Evolutionary conservation across 2,888 invertebrate genomes (phyloP).

Genomic region (Pteria penguin): DNA sequence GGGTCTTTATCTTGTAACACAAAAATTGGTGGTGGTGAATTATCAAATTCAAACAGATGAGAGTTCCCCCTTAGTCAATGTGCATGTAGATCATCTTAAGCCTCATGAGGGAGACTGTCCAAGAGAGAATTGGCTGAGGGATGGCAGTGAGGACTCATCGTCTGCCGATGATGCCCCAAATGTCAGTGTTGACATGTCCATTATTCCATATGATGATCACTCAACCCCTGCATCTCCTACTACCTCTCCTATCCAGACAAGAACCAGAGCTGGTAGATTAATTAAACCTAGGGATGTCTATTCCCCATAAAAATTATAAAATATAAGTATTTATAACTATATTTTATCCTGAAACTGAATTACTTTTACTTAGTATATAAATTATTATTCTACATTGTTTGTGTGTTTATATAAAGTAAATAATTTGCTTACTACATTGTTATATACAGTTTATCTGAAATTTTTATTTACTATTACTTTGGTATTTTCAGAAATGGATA

Average conservation of each 20-base stretch:
- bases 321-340: neutral
- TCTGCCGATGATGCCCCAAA: neutral
- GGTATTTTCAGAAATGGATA: neutral
- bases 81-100: slow-evolving; percentile 26
- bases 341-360: neutral
- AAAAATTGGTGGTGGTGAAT: slow-evolving; percentile 5
- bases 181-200: neutral
- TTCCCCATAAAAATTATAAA: neutral
- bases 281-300: neutral
- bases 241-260: neutral
- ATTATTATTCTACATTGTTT: neutral
- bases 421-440: neutral
- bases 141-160: neutral
- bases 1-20: slow-evolving; percentile 18
- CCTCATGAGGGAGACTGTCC: neutral
- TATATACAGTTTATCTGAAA: neutral
- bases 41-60: slow-evolving; percentile 14
- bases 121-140: slow-evolving; percentile 2
- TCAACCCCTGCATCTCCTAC: neutral
- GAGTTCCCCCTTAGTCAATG: neutral
- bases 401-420: neutral
- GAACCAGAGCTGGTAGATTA: neutral
- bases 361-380: neutral
- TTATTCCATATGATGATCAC: neutral
- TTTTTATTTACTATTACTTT: neutral